A percentile compares a stretch with the other conserved stretches of the same genome.
Conservation (phyloP, 2,113 vertebrate species). For the Anarrhichthys ocellatus region DNA sequence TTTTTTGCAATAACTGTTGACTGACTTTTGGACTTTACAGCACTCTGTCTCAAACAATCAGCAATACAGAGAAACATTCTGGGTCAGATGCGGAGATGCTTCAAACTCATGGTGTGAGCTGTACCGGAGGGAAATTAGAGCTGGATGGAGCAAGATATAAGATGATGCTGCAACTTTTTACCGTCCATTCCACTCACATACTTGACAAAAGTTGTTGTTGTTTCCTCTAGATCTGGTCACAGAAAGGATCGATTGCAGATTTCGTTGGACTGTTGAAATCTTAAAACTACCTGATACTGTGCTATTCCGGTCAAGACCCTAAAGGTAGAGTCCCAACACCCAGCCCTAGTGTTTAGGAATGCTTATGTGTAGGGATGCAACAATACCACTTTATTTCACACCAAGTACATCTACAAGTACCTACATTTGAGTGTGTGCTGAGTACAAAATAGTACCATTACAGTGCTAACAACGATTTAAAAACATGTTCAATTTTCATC, state of each 20-base stretch:
- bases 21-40: background rate
- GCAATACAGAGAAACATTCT: background rate
- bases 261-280: background rate
- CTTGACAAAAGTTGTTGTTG: background rate
- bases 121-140: background rate
- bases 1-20: background rate
- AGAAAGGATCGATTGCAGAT: background rate
- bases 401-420: too few species aligned
- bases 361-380: too few species aligned
- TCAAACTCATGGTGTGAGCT: background rate
- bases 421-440: too few species aligned
- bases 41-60: background rate
- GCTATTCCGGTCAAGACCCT: background rate
- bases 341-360: background rate
- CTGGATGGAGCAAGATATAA: background rate
- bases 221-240: background rate
- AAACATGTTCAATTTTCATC: too few species aligned
- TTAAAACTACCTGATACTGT: background rate
- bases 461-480: too few species aligned
- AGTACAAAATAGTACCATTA: too few species aligned
- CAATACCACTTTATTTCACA: too few species aligned
- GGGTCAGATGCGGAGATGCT: background rate
- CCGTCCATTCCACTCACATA: too few species aligned
- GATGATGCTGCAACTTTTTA: background rate
- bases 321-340: background rate